Percentiles rank a stretch among this genome's conserved stretches.
Evolutionary conservation across 2,888 invertebrate species (phyloP).

Genomic region (Petrolisthes manimaculis): DNA sequence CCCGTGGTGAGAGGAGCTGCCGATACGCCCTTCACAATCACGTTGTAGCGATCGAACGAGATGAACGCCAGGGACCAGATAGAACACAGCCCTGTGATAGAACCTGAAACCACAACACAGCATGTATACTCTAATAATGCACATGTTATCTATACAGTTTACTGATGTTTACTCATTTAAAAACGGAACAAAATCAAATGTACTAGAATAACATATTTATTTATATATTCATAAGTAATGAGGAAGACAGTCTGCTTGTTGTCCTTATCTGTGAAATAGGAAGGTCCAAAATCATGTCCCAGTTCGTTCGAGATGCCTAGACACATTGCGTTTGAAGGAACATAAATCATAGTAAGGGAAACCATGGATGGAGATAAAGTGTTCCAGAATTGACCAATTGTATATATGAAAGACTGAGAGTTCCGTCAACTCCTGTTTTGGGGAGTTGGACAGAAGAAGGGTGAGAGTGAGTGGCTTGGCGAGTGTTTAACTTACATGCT

Average conservation of each 20-base stretch:
- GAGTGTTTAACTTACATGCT: too few relatives aligned
- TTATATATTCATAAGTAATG: background rate
- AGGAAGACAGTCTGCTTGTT: background rate
- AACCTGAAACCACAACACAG: conserved; percentile 67
- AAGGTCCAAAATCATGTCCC: too few relatives aligned
- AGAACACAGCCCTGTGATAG: conserved; percentile 71
- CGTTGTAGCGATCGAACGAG: conserved; percentile 71
- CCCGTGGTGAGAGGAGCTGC: conserved; percentile 69
- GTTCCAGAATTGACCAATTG: too few relatives aligned
- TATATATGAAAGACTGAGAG: too few relatives aligned
- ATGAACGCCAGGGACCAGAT: conserved; percentile 71
- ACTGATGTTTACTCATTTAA: background rate
- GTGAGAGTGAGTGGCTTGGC: too few relatives aligned
- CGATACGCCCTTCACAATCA: conserved; percentile 70
- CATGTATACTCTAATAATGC: too few relatives aligned
- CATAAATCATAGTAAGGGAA: too few relatives aligned
- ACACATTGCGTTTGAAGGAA: too few relatives aligned
- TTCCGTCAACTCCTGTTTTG: too few relatives aligned
- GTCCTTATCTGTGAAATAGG: background rate
- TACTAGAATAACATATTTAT: background rate
- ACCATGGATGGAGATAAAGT: too few relatives aligned
- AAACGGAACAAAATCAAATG: background rate
- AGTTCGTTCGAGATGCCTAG: too few relatives aligned
- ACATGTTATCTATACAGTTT: background rate
- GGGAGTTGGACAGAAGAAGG: too few relatives aligned